Evolutionary conservation across 2,888 invertebrate genomes (phyloP).

Genomic region (Meganola albula): DNA sequence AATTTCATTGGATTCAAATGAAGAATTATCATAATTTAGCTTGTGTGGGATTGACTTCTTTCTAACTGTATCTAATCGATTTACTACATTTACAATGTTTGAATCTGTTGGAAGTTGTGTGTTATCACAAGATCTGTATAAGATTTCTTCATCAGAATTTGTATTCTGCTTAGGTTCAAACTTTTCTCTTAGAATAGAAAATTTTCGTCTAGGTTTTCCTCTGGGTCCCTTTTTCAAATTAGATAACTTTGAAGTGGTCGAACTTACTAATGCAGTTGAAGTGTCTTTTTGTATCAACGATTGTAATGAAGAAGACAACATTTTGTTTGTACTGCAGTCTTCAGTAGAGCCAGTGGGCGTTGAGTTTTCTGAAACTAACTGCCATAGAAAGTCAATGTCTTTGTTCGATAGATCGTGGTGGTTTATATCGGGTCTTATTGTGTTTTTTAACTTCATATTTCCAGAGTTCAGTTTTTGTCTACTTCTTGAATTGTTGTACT

Average conservation of each 20-base stretch:
- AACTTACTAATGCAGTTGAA: conserved; percentile 34
- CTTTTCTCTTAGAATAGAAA: conserved; percentile 76
- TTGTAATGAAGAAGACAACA: conserved; percentile 59
- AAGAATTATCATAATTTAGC: conserved; percentile 31
- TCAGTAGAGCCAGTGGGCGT: conserved; percentile 45
- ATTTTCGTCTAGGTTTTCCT: conserved; percentile 74
- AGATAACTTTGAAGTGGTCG: conserved; percentile 45
- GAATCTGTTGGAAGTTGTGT: conserved; percentile 39
- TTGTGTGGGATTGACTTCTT: conserved; percentile 22
- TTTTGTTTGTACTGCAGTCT: conserved; percentile 53
- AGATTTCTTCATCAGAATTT: conserved; percentile 66
- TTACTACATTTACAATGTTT: conserved; percentile 40
- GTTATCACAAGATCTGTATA: conserved; percentile 58
- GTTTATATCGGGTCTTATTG: conserved; percentile 39
- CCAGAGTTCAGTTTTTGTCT: conserved; percentile 41
- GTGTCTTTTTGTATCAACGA: conserved; percentile 65
- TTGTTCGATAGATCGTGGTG: conserved; percentile 58
- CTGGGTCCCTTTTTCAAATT: conserved; percentile 58
- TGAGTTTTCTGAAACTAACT: conserved; percentile 63
- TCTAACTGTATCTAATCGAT: conserved; percentile 35
- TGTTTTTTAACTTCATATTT: conserved; percentile 44
- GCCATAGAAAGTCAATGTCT: conserved; percentile 66
- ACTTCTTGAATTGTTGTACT: conserved; percentile 39
- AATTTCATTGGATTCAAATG: conserved; percentile 24
- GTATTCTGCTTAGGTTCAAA: conserved; percentile 72